A percentile compares a stretch with the other conserved stretches of the same genome.
These are phyloP conservation scores for Scelioninae gen. 1 DNA, from an alignment of 2,888 invertebrate genomes.

Conservation along the genomic window DNA sequence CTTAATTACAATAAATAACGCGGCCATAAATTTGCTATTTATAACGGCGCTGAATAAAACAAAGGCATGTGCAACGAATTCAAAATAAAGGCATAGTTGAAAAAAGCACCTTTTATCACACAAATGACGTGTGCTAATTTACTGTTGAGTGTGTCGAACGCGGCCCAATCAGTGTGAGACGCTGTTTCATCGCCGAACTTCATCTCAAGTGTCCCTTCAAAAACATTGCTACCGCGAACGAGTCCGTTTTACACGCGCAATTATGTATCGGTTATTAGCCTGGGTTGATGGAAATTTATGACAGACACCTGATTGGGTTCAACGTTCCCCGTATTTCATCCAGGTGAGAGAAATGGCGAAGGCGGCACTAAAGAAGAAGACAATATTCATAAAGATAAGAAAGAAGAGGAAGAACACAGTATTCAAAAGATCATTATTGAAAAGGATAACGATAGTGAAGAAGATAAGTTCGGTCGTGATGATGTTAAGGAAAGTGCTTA, in stretches of 20 bases:
- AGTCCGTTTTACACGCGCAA: constrained; percentile 72
- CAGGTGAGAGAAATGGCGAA: constrained; percentile 61
- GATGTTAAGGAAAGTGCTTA: no score
- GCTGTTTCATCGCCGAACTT: constrained; percentile 23
- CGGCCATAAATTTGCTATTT: constrained; percentile 13
- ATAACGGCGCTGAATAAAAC: constrained; percentile 15
- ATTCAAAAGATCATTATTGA: no score
- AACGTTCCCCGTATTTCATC: constrained; percentile 83
- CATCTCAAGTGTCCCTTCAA: constrained; percentile 43
- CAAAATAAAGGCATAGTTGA: no score
- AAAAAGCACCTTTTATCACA: background rate
- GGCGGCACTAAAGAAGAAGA: no score
- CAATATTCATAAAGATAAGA: no score
- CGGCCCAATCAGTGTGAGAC: constrained; percentile 33
- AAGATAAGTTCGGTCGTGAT: no score
- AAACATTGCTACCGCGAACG: constrained; percentile 32
- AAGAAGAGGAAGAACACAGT: no score
- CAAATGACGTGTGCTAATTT: constrained; percentile 34
- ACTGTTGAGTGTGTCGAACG: constrained; percentile 20
- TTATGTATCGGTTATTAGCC: constrained; percentile 81
- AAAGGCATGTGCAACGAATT: no score
- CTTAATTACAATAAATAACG: constrained; percentile 53
- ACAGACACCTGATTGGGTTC: constrained; percentile 84
- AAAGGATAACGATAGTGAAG: no score
- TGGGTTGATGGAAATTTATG: constrained; percentile 84